A percentile compares a stretch with the other conserved stretches of the same genome.
Evolutionary conservation across 2,113 vertebrate genomes (phyloP).

Genomic region (Laticauda colubrina): DNA sequence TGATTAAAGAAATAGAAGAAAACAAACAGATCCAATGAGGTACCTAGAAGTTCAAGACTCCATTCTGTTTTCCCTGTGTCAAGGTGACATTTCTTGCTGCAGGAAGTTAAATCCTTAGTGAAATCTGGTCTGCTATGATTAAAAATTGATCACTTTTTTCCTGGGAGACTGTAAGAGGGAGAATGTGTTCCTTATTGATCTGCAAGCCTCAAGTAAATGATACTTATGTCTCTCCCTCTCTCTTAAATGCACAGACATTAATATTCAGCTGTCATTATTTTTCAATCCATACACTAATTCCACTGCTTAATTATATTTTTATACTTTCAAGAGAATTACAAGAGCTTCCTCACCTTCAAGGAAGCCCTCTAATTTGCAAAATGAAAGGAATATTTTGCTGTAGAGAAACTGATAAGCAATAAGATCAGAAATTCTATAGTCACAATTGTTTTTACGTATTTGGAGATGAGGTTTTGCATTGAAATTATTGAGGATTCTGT

Average conservation of each 20-base stretch:
- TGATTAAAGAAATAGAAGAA: neutral
- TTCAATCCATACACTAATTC: neutral
- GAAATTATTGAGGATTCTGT: neutral
- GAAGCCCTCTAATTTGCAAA: neutral
- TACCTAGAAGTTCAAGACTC: neutral
- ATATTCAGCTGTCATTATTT: neutral
- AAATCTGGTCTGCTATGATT: slow-evolving; percentile 58
- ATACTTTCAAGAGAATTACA: neutral
- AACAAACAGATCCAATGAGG: neutral
- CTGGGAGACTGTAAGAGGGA: slow-evolving; percentile 23
- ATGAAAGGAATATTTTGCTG: neutral
- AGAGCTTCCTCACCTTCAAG: neutral
- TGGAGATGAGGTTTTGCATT: neutral
- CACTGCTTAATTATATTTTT: neutral
- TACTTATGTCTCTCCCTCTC: slow-evolving; percentile 24
- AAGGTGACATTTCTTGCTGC: slow-evolving; percentile 28
- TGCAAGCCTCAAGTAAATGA: slow-evolving; percentile 32
- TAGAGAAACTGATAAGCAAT: neutral
- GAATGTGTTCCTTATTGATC: slow-evolving; percentile 27
- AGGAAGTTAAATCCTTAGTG: slow-evolving; percentile 46
- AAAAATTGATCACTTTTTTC: slow-evolving; percentile 57
- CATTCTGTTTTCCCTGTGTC: neutral
- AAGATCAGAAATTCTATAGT: neutral
- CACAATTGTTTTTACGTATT: neutral
- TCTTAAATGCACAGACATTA: neutral